These are phyloP conservation scores for Cherax destructor DNA, from an alignment of 1,140 invertebrate genomes.

Conservation along the genomic window DNA sequence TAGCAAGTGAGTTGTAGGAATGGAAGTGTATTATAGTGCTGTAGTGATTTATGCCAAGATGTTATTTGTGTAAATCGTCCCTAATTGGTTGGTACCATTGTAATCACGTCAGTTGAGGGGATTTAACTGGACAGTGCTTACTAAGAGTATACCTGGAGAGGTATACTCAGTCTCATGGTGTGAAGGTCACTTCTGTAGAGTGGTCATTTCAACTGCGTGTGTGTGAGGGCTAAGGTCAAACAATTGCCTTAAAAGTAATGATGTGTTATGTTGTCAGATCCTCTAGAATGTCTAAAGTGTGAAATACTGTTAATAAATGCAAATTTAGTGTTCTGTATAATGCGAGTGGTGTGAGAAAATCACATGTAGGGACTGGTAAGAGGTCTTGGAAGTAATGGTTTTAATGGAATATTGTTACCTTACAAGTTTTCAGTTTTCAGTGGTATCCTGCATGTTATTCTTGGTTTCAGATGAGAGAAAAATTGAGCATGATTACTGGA, in stretches of 20 bases:
- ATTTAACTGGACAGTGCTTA: background rate
- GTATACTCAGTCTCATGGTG: background rate
- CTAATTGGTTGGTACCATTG: background rate
- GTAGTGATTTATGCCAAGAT: conserved; percentile 25
- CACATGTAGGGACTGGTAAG: no score
- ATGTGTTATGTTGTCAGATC: background rate
- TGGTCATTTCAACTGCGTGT: background rate
- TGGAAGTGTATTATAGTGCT: conserved; percentile 32
- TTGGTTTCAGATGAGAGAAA: background rate
- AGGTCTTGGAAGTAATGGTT: background rate
- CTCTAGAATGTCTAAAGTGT: background rate
- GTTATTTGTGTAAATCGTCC: background rate
- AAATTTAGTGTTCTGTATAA: background rate
- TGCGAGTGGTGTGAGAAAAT: background rate
- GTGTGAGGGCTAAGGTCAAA: background rate
- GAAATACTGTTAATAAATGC: background rate
- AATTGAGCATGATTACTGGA: background rate
- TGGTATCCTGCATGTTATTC: background rate
- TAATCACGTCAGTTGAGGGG: background rate
- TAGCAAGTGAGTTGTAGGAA: conserved; percentile 30
- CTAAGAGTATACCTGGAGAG: background rate
- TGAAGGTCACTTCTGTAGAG: background rate
- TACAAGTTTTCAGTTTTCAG: background rate
- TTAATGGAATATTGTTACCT: background rate
- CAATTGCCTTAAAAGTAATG: background rate